Evolutionary conservation across 1,140 invertebrate species (phyloP), one percentile per base, ranked within the genome.

Genomic region (Drosophila melanogaster): DNA sequence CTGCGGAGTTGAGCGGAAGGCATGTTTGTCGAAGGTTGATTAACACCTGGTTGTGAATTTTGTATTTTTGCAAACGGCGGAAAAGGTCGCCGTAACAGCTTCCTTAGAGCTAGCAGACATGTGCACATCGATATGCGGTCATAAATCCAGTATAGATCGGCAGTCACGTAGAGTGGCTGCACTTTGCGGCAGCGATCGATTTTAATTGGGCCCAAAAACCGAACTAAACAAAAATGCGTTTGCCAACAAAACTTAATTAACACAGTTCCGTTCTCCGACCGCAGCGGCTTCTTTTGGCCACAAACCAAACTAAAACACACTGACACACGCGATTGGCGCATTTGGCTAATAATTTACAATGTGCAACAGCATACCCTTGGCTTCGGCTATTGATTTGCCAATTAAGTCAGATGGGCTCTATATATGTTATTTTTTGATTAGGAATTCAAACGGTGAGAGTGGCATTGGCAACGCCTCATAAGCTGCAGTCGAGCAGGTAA

Each of bases 221-320:
- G 26, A 47, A 62, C 30, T 30, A 51, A 72, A 49, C 10, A 38
- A 49, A 51, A 79, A 66, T 71, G 66, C 72, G 66, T 81, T 70
- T 80, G 44, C 60, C 49, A 67, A 65, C 60, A 46, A 61, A 75
- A 72, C 50, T 46, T 76, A 86, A 86, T 89, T 86, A 86, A 86
- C 71, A 86, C 84, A 83, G 75, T 86, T 75, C 53, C 71, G 67
- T 71, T 71, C 67, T 49, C 65, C 67, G 65, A 15, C 37, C 11
- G 4, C 15, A 22, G 53, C 43, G 67, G 86, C 79, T 87, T 79
- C 76, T 44, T 89, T 78, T 76, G 61, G 75, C 46, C 81, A 66
- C 66, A 56, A 56, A 64, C 46, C 24, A 15, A 50, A 33, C 3
- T 33, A 12, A 49, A 62, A 61, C 61, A 50, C 44, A 64, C 65